Evolutionary conservation across 2,113 vertebrate genomes (phyloP).

Genomic region (Sylvilagus bachmani): DNA sequence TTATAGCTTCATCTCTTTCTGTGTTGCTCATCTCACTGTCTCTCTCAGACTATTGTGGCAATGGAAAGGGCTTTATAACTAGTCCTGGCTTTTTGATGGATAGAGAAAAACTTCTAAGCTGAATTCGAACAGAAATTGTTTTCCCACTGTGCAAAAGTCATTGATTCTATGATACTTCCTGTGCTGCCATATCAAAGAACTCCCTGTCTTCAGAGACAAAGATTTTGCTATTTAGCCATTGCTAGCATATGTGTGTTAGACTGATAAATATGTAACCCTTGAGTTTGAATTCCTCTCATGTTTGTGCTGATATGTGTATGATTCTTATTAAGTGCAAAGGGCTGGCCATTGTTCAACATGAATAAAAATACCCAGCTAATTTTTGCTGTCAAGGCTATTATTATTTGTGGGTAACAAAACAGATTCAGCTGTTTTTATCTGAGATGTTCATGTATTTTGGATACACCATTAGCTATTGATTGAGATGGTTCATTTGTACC

Average conservation of each 20-base stretch:
- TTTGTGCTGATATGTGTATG: not conserved
- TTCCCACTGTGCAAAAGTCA: slow-evolving; percentile 51
- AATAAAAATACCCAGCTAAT: not conserved
- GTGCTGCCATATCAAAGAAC: not conserved
- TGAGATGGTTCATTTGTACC: not conserved
- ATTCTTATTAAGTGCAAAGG: not conserved
- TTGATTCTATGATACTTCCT: slow-evolving; percentile 25
- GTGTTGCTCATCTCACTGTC: not conserved
- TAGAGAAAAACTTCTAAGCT: slow-evolving; percentile 56
- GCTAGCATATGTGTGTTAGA: not conserved
- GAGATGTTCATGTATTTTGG: not conserved
- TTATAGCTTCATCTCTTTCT: slow-evolving; percentile 27
- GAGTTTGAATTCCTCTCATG: not conserved
- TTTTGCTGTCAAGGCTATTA: not conserved
- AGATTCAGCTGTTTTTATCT: not conserved
- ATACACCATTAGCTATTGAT: not conserved
- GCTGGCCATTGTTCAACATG: not conserved
- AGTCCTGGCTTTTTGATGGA: slow-evolving; percentile 63
- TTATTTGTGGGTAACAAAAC: slow-evolving; percentile 1
- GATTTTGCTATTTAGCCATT: not conserved
- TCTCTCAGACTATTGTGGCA: slow-evolving; percentile 24
- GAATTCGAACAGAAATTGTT: slow-evolving; percentile 67
- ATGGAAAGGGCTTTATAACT: slow-evolving; percentile 52
- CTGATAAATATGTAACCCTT: not conserved
- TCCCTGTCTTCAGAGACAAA: not conserved